Base-by-base conservation (phyloP, 2,113 vertebrate species). In the Promerops cafer region DNA sequence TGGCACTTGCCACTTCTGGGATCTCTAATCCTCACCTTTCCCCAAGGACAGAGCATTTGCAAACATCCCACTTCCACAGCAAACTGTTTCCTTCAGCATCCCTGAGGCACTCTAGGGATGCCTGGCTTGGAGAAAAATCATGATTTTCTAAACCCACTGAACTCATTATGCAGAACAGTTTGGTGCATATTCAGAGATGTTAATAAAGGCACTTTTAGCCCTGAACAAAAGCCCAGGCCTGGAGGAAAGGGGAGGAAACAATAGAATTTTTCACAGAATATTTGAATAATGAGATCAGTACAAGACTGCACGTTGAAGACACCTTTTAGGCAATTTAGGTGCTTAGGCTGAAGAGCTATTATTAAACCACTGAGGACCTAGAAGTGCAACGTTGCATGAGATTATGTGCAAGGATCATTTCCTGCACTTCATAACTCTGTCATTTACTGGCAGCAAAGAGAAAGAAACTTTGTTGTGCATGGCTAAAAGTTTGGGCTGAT, bases 371-470 rank as follows among this genome's bases (percentile, higher is more conserved):
- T 44, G 97, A 98, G 98, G 97, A 96, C 96, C 97, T 98, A 98
- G 97, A 98, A 98, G 96, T 98, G 97, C 94, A 94, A 77, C 89
- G 88, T 98, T 97, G 97, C 98, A 94, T 97, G 98, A 98, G 98
- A 98, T 97, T 93, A 97, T 89, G 74, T 98, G 97, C 97, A 97
- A 96, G 94, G 96, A 96, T 97, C 97, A 97, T 98, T 98, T 97
- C 95, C 91, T 94, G 96, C 97, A 98, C 98, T 98, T 96, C 91
- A 94, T 91, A 86, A 91, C 65, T 86, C 85, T 90, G 91, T 89
- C 75, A 30, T 83, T 97, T 68, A 49, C 95, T 86, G 85, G 92
- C 65, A 82, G 75, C 59, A 75, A 94, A 63, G 88, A 89, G 71
- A 85, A 64, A 63, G 91, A 72, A 95, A 96, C 72, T 96, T 96